Evolutionary conservation across 2,797 vertebrate species (phyloP), one percentile per base, ranked within the genome.

Genomic region (Distichodus sexfasciatus): DNA sequence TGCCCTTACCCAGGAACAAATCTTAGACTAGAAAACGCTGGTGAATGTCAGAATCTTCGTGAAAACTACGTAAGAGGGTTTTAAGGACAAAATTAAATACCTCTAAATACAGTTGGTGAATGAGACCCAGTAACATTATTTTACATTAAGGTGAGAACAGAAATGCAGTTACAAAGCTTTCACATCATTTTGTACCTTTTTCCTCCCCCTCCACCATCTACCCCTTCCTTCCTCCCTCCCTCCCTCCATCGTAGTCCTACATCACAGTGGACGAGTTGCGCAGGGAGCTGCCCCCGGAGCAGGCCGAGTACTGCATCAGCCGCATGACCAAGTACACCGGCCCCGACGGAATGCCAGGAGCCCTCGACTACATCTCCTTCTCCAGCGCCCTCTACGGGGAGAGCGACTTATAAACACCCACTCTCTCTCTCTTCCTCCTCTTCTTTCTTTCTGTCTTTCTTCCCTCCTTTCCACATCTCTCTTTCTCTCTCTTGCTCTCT

Each of bases 341-440:
- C 4, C 1, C 79, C 0, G 93, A 94, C 11, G 14, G 80, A 2
- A 51, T 86, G 0, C 0, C 84, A 0, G 93, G 91, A 19, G 94
- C 94, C 75, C 91, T 96, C 82, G 94, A 96, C 91, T 96, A 96
- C 47, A 89, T 95, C 85, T 94, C 94, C 85, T 96, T 96, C 92
- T 96, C 94, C 86, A 96, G 91, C 50, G 93, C 94, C 77, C 93
- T 96, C 76, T 96, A 94, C 0, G 94, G 94, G 54, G 94, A 96
- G 85, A 96, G 94, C 61, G 94, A 96, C 86, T 93, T 95, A 87
- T 96, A 90, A 93, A 80, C 40, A 2, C 29, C 8, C 77, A 72
- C 74, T 31, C 71, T 79, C 10, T 53, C 10, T 14, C n/a, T 33
- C 47, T 3, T 7, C 19, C 43, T 72, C 58, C 28, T 23, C 8